These are phyloP conservation scores for Gobiocypris rarus DNA, from an alignment of 2,113 vertebrate genomes.

Conservation along the genomic window DNA sequence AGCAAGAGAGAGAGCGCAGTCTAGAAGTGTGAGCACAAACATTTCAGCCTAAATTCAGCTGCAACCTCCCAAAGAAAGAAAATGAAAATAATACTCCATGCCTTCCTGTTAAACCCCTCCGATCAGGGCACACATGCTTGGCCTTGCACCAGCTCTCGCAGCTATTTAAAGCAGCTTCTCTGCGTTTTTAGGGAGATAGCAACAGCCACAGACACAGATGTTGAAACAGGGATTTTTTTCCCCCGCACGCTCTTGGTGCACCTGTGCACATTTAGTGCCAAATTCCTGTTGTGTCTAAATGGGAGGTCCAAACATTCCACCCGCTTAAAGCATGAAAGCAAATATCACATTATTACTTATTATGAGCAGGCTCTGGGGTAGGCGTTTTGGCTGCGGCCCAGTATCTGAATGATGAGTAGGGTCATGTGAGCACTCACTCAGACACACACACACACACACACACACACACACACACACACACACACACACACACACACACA, in stretches of 20 bases:
- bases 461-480: slow-evolving; percentile 14
- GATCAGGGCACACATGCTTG: slow-evolving; percentile 73
- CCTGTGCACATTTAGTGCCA: slow-evolving; percentile 77
- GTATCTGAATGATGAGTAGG: slow-evolving; percentile 64
- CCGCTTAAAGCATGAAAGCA: slow-evolving; percentile 73
- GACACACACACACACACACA: slow-evolving; percentile 46
- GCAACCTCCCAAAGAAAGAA: not conserved
- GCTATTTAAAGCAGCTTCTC: slow-evolving; percentile 74
- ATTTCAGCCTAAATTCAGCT: slow-evolving; percentile 49
- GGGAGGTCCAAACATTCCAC: slow-evolving; percentile 79
- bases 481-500: not conserved
- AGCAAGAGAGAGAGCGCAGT: not conserved
- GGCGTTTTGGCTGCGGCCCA: slow-evolving; percentile 67
- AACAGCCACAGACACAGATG: slow-evolving; percentile 78
- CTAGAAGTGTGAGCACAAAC: slow-evolving; percentile 57
- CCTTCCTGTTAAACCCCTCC: slow-evolving; percentile 47
- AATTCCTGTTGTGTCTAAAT: slow-evolving; percentile 78
- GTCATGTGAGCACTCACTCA: slow-evolving; percentile 51
- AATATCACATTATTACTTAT: slow-evolving; percentile 76
- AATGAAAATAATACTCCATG: not conserved
- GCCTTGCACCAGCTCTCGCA: slow-evolving; percentile 69
- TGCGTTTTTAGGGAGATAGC: slow-evolving; percentile 69
- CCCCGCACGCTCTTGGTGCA: slow-evolving; percentile 63
- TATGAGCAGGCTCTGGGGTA: slow-evolving; percentile 63
- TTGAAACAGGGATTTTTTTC: slow-evolving; percentile 65